Base-by-base conservation (phyloP, 2,113 vertebrate genomes). In the Fregata magnificens region DNA sequence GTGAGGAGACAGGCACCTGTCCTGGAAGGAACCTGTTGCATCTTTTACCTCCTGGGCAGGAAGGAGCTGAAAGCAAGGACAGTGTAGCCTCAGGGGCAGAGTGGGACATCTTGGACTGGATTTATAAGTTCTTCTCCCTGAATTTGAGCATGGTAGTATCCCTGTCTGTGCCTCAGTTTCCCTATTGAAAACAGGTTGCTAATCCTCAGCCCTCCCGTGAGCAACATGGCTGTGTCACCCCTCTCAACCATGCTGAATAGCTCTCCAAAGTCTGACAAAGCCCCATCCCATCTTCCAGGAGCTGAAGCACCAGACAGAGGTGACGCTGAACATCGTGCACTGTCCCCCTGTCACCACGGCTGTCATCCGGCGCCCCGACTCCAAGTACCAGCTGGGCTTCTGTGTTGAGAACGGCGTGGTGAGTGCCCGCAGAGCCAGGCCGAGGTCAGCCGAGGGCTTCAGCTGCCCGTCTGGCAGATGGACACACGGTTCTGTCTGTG, bases 401-500 rank as follows among this genome's bases (percentile, higher is more conserved):
- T 99, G 99, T 21, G 99, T 99, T 32, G 99, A 99, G 86, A 99
- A 99, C 0, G 99, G 99, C 28, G 99, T 99, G 56, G 99, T 99
- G 97, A 96, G 99, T 97, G 76, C 29, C 28, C 0, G 0, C 14
- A 4, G 38, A 34, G 61, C 40, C 31, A 4, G n/a, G 44, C 63
- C 2, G 0, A 49, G 36, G 11, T 25, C 31, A 11, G 52, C 22
- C 4, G 0, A 5, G 50, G 42, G 71, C 47, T 72, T 14, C 36
- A 18, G 42, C 34, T 3, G 1, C 67, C 42, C 7, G 0, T 14
- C 32, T 76, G 17, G 22, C 66, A 19, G 19, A 20, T 19, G 36
- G 34, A 56, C 56, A 7, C 26, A 1, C 2, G 6, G 58, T 45
- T 40, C 31, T 59, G 62, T 65, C 32, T 45, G 40, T 10, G 53